Percentiles rank a stretch among this genome's conserved stretches.
These are phyloP conservation scores for Actenoides lindsayi DNA, from an alignment of 2,113 vertebrate species.

Conservation along the genomic window DNA sequence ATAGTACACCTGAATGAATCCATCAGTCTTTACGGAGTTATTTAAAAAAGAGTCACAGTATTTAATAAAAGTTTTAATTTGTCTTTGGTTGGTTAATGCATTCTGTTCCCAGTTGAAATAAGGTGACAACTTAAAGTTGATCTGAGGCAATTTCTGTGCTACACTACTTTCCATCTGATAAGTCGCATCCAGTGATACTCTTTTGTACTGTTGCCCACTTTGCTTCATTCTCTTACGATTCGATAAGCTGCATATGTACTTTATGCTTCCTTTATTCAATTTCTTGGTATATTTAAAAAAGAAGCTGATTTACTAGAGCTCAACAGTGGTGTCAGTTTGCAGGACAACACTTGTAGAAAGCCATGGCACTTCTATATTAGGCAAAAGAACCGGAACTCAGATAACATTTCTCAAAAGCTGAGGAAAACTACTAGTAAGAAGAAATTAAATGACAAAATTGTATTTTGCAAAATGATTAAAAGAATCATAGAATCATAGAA, in stretches of 20 bases:
- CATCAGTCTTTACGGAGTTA: conserved; percentile 27
- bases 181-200: neutral
- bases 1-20: conserved; percentile 23
- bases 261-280: neutral
- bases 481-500: neutral
- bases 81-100: neutral
- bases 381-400: neutral
- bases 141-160: neutral
- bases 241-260: neutral
- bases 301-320: neutral
- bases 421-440: neutral
- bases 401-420: neutral
- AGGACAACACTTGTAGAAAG: neutral
- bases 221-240: neutral
- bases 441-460: neutral
- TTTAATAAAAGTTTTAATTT: neutral
- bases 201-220: neutral
- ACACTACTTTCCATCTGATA: neutral
- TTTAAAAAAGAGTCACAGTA: neutral
- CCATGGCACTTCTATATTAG: rapidly evolving
- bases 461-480: neutral
- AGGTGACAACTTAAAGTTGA: neutral
- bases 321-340: neutral
- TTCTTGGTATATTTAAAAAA: neutral
- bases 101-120: neutral